Evolutionary conservation across 2,113 vertebrate genomes (phyloP).

Genomic region (Cairina moschata): DNA sequence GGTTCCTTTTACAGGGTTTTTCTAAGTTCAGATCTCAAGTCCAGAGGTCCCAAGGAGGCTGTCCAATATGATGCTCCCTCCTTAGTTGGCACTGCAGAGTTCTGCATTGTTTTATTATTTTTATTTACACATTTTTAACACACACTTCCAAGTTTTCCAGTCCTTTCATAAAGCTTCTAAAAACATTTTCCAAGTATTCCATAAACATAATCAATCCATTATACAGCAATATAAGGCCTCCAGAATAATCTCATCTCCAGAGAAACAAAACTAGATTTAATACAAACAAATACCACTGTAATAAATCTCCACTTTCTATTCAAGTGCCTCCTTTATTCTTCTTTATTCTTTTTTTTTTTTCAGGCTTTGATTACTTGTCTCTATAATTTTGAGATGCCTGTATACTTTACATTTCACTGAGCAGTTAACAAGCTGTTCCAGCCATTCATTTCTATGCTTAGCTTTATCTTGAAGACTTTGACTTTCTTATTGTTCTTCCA

Average conservation of each 20-base stretch:
- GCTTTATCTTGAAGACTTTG: constrained; percentile 23
- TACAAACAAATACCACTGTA: constrained; percentile 1
- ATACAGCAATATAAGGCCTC: background rate
- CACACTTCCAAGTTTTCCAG: background rate
- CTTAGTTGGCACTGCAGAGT: background rate
- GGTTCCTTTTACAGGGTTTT: background rate
- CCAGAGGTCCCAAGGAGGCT: background rate
- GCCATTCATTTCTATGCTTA: background rate
- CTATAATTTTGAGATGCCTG: background rate
- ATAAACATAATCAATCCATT: constrained; percentile 20
- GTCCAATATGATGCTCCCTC: background rate
- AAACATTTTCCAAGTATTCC: background rate
- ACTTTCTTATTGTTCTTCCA: background rate
- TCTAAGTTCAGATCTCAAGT: background rate
- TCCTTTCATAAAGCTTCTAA: constrained; percentile 10
- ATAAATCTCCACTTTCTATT: constrained; percentile 5
- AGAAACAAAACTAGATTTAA: constrained; percentile 2
- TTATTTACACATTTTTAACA: background rate
- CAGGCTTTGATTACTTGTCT: background rate
- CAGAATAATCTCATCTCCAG: background rate
- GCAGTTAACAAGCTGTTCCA: constrained; percentile 24
- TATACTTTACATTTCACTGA: constrained; percentile 17
- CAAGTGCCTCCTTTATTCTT: background rate
- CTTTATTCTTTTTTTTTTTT: background rate
- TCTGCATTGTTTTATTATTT: background rate